Evolutionary conservation across 2,113 vertebrate species (phyloP).

Genomic region (Alosa alosa): DNA sequence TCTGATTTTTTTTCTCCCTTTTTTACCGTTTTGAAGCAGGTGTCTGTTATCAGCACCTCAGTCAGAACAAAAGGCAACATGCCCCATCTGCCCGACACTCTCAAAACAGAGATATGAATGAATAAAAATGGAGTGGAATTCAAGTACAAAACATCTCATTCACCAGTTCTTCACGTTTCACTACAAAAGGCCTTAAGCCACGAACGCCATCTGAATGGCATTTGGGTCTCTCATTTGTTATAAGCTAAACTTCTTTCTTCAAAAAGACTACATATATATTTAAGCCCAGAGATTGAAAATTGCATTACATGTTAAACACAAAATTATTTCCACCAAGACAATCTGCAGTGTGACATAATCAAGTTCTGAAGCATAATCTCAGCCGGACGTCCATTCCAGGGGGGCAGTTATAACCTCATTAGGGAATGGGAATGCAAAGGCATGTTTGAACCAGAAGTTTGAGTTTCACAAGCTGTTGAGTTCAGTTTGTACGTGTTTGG

Average conservation of each 20-base stretch:
- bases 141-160: background rate
- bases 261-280: background rate
- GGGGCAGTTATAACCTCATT: background rate
- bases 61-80: conserved; percentile 8
- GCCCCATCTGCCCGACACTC: background rate
- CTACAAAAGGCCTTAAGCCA: background rate
- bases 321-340: background rate
- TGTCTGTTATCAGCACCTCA: background rate
- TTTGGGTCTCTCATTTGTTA: too few relatives aligned
- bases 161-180: conserved; percentile 8
- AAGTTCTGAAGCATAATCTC: background rate
- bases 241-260: too few relatives aligned
- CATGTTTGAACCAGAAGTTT: background rate
- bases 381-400: background rate
- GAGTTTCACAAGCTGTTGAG: background rate
- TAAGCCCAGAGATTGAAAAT: background rate
- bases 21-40: conserved; percentile 10
- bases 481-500: background rate
- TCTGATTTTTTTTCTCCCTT: background rate
- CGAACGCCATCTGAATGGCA: background rate
- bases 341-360: background rate
- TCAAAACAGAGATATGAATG: conserved; percentile 12
- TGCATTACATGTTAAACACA: background rate
- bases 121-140: conserved; percentile 8
- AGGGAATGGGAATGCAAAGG: background rate